phyloP scores from a whole-genome alignment of 2,888 invertebrate species.

The Xylocampa areola region DNA sequence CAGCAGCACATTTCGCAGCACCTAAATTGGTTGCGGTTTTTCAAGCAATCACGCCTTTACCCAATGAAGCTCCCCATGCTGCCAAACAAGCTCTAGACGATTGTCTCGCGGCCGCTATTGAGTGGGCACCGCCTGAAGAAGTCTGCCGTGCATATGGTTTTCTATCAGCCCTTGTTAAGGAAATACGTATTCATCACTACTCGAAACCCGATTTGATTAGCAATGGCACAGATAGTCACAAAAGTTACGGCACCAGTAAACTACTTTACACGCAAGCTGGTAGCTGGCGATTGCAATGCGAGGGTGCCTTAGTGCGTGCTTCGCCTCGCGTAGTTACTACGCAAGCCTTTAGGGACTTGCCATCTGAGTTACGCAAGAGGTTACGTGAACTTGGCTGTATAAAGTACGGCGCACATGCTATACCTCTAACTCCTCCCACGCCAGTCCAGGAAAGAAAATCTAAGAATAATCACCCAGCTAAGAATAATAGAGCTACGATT shows the following conservation, averaged over 20 bases:
- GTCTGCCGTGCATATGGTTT: conserved; percentile 94
- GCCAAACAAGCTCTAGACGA: conserved; percentile 91
- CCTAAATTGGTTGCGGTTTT: conserved; percentile 94
- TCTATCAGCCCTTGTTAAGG: conserved; percentile 67
- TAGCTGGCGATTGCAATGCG: conserved; percentile 76
- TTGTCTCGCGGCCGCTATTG: conserved; percentile 94
- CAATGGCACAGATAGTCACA: conserved; percentile 56
- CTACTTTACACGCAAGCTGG: conserved; percentile 65
- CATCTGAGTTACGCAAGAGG: conserved; percentile 75
- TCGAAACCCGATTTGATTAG: conserved; percentile 70
- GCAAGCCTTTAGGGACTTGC: conserved; percentile 77
- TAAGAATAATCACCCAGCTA: conserved; percentile 52
- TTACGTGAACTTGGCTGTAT: conserved; percentile 78
- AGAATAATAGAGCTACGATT: conserved; percentile 50
- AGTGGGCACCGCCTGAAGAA: conserved; percentile 94
- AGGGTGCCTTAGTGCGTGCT: conserved; percentile 74
- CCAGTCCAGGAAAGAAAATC: conserved; percentile 61
- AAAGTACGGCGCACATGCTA: conserved; percentile 68
- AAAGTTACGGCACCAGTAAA: conserved; percentile 53
- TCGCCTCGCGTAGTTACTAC: conserved; percentile 75
- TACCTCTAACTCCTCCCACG: conserved; percentile 47
- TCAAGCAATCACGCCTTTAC: conserved; percentile 89
- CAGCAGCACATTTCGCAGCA: conserved; percentile 94
- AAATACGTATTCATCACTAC: conserved; percentile 62
- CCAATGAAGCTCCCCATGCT: conserved; percentile 62